Evolutionary conservation across 2,113 vertebrate species (phyloP).

Genomic region (Conger conger): DNA sequence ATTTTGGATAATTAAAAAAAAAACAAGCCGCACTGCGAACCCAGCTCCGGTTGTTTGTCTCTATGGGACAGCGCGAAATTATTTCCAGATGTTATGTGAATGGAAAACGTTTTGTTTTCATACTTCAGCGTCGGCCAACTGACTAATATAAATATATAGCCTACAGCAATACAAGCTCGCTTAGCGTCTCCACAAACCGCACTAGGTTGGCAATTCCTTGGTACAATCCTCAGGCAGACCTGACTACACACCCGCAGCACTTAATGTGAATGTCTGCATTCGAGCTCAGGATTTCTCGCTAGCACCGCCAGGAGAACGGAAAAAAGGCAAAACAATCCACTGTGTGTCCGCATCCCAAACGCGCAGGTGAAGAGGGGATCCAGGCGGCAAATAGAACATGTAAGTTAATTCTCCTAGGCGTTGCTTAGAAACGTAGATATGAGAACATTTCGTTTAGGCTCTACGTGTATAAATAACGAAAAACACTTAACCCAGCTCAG

Average conservation of each 20-base stretch:
- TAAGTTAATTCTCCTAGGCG: slow-evolving; percentile 20
- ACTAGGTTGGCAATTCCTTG: background rate
- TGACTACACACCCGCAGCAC: background rate
- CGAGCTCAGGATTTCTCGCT: background rate
- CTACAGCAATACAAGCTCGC: background rate
- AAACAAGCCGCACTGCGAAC: background rate
- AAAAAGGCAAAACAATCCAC: slow-evolving; percentile 1
- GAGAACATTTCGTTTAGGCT: background rate
- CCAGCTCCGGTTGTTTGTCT: slow-evolving; percentile 8
- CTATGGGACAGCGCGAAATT: slow-evolving; percentile 18
- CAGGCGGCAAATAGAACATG: slow-evolving; percentile 1
- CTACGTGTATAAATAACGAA: background rate
- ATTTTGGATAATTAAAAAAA: too few species aligned
- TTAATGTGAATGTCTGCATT: background rate
- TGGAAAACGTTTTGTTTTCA: background rate
- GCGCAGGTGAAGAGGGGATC: background rate
- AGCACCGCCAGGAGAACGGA: background rate
- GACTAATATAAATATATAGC: background rate
- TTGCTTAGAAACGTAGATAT: background rate
- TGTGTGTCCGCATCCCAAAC: background rate
- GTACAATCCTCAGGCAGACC: background rate
- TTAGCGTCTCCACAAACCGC: background rate
- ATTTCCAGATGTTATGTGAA: background rate
- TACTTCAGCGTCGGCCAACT: background rate
- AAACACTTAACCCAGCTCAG: background rate